Evolutionary conservation across 1,140 invertebrate species (phyloP), one percentile per base, ranked within the genome.

Genomic region (Drosophila erecta): DNA sequence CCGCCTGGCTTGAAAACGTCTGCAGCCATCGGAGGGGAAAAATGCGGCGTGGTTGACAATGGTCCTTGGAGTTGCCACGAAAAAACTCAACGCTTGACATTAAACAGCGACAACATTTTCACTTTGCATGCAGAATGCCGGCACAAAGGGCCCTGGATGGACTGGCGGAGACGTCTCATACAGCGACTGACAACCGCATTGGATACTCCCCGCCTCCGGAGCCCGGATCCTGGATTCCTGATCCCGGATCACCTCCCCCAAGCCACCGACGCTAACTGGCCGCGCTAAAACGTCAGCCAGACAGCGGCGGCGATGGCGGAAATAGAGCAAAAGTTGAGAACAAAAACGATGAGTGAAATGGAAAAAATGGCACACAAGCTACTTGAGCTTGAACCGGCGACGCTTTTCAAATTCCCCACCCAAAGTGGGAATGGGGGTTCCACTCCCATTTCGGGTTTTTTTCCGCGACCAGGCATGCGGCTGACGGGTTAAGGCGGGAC

Each of bases 71-170:
- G 24, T 10, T 15, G 15, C 24, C 24, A 20, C 53, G 53, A 57
- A 67, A 71, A 81, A 79, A 81, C 54, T 62, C 61, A 61, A 58
- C 79, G 79, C 69, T 86, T 87, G 83, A 86, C 83, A 87, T 86
- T 86, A 86, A 87, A 86, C 83, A 86, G 83, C 75, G 83, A 81
- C 79, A 87, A 87, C 75, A 87, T 87, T 86, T 83, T 86, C 75
- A 75, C 75, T 86, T 81, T 79, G 75, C 79, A 79, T 86, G 83
- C 70, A 58, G 81, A 86, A 87, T 86, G 78, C 61, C 79, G 51
- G 73, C 75, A 86, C 83, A 87, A 87, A 76, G 83, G 75, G 61
- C 76, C 59, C 64, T 58, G 70, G 58, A 81, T 66, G 65, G 44
- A 35, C 40, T 20, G 4, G 47, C 33, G 46, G 60, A 40, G 61